phyloP scores from a whole-genome alignment of 2,113 vertebrate genomes.

The Cichladusa arquata region DNA sequence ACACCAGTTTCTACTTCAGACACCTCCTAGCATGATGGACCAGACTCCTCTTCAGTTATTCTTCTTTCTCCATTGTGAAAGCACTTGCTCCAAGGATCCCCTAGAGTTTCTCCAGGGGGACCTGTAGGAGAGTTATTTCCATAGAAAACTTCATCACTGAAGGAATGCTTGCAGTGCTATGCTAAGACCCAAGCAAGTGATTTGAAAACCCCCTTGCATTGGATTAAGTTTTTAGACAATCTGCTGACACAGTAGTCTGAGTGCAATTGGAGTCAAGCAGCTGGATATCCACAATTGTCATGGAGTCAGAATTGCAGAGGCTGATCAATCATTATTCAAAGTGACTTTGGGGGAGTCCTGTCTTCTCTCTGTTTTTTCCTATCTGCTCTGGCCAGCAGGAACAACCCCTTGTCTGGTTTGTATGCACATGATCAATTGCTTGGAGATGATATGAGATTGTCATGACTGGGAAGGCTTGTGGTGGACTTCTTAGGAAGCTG shows the following conservation, averaged over 20 bases:
- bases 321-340: background rate
- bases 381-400: background rate
- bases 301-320: background rate
- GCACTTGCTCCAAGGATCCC: background rate
- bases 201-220: background rate
- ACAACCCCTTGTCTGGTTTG: background rate
- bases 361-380: background rate
- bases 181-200: background rate
- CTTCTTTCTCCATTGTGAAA: background rate
- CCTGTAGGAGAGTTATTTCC: background rate
- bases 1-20: background rate
- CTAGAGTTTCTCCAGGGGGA: background rate
- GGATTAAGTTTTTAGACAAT: background rate
- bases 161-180: background rate
- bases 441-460: background rate
- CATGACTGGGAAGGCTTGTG: background rate
- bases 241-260: background rate
- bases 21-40: background rate
- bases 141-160: background rate
- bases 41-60: background rate
- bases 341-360: background rate
- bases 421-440: background rate
- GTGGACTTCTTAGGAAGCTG: constrained; percentile 1
- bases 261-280: background rate
- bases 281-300: background rate